Evolutionary conservation across 2,113 vertebrate genomes (phyloP).

Genomic region (Sorex fumeus): DNA sequence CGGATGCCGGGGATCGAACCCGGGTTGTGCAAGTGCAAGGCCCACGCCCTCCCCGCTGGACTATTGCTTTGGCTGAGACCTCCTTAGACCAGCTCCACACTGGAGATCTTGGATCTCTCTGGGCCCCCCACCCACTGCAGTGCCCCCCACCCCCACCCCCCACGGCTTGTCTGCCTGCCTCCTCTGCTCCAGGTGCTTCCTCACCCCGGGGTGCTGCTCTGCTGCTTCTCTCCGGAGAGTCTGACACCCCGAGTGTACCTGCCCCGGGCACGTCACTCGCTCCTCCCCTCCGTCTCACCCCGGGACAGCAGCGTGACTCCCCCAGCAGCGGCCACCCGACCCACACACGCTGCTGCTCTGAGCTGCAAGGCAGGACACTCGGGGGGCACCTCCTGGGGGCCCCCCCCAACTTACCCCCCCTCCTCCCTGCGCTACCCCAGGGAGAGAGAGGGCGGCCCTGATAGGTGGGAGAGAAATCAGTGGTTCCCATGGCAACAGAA

Average conservation of each 20-base stretch:
- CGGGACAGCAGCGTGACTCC: not conserved
- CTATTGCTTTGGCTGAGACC: too few relatives aligned
- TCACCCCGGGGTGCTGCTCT: not conserved
- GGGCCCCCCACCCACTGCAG: too few relatives aligned
- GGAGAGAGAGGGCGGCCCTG: slow-evolving; percentile 67
- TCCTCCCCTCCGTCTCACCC: not conserved
- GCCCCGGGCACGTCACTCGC: not conserved
- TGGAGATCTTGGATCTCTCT: not conserved
- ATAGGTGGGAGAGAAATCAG: slow-evolving; percentile 48
- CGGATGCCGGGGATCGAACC: too few relatives aligned
- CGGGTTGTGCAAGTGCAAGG: too few relatives aligned
- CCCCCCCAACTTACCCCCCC: not conserved
- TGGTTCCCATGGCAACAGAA: slow-evolving; percentile 75
- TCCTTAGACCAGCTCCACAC: not conserved
- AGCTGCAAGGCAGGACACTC: not conserved
- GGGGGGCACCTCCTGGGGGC: too few relatives aligned
- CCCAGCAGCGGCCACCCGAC: not conserved
- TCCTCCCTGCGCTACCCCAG: slow-evolving; percentile 51
- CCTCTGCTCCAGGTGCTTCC: slow-evolving; percentile 29
- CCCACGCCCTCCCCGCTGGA: too few relatives aligned
- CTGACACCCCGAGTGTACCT: not conserved
- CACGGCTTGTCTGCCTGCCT: not conserved
- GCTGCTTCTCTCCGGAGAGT: not conserved
- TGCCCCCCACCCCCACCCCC: not conserved
- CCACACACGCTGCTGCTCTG: not conserved